Evolutionary conservation across 2,113 vertebrate genomes (phyloP).

Genomic region (Podarcis raffonei): DNA sequence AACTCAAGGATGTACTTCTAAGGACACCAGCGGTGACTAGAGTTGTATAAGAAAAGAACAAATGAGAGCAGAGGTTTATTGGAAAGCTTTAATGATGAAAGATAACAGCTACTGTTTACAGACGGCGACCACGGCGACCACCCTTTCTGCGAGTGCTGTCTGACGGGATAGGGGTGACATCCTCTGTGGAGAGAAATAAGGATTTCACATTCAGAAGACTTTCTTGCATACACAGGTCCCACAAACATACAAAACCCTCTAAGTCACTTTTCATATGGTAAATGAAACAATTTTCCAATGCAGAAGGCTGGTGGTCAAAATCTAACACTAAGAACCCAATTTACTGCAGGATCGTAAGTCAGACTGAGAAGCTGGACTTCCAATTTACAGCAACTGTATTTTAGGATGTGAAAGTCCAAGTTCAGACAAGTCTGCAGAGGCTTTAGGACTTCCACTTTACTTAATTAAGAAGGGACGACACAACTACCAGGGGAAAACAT

Average conservation of each 20-base stretch:
- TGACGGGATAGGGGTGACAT: conserved; percentile 97
- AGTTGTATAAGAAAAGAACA: background rate
- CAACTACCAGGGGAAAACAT: background rate
- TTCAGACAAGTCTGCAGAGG: background rate
- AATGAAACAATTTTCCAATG: background rate
- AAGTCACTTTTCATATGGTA: background rate
- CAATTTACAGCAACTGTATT: background rate
- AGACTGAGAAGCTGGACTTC: background rate
- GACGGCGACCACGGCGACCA: conserved; percentile 94
- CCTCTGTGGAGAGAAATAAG: conserved; percentile 81
- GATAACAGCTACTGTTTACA: conserved; percentile 79
- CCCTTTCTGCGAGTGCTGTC: conserved; percentile 99
- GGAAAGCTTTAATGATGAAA: conserved; percentile 85
- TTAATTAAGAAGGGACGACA: background rate
- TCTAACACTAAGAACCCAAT: background rate
- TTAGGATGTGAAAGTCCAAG: conserved; percentile 8
- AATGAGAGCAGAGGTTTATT: conserved; percentile 32
- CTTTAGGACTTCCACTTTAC: background rate
- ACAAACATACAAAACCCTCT: background rate
- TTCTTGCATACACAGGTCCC: background rate
- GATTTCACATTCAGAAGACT: background rate
- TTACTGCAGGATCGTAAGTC: background rate
- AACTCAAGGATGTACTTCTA: background rate
- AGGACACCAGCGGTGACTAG: fast-evolving
- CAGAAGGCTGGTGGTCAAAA: background rate